Percentiles rank a stretch among this genome's conserved stretches.
phyloP scores from a whole-genome alignment of 2,113 vertebrate genomes.

The Copsychus sechellarum region DNA sequence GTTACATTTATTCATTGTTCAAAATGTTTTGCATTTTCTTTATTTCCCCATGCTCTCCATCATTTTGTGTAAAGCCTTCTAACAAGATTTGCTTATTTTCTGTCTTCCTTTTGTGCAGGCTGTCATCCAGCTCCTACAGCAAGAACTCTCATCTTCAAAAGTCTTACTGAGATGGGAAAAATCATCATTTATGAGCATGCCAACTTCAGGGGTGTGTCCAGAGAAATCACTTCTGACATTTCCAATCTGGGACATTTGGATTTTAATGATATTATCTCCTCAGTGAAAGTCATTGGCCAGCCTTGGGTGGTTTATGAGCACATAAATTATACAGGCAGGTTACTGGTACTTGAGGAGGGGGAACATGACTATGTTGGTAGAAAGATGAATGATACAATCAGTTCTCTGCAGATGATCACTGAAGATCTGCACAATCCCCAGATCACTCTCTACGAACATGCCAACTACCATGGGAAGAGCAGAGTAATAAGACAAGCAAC shows the following conservation, averaged over 20 bases:
- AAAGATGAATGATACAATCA: constrained; percentile 1
- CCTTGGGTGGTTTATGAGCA: not conserved
- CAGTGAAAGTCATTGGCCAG: not conserved
- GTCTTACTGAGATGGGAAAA: not conserved
- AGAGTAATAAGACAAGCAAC: not conserved
- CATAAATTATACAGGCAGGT: not conserved
- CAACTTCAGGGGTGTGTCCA: not conserved
- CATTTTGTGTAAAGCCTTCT: not conserved
- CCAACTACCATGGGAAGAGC: not conserved
- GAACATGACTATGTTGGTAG: not conserved
- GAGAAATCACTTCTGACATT: not conserved
- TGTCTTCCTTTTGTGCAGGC: not conserved
- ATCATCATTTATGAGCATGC: constrained; percentile 4
- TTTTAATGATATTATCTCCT: not conserved
- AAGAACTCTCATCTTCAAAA: not conserved
- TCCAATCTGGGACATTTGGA: not conserved
- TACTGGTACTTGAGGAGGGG: constrained; percentile 34
- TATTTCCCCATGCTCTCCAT: not conserved
- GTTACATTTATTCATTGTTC: not conserved
- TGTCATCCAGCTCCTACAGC: not conserved
- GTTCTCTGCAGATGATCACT: constrained; percentile 1
- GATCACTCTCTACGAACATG: constrained; percentile 24
- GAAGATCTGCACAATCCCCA: not conserved
- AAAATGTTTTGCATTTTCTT: not conserved
- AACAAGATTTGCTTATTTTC: not conserved